These are phyloP conservation scores for Dendrocincla fuliginosa DNA, from an alignment of 2,797 vertebrate genomes.

Conservation along the genomic window DNA sequence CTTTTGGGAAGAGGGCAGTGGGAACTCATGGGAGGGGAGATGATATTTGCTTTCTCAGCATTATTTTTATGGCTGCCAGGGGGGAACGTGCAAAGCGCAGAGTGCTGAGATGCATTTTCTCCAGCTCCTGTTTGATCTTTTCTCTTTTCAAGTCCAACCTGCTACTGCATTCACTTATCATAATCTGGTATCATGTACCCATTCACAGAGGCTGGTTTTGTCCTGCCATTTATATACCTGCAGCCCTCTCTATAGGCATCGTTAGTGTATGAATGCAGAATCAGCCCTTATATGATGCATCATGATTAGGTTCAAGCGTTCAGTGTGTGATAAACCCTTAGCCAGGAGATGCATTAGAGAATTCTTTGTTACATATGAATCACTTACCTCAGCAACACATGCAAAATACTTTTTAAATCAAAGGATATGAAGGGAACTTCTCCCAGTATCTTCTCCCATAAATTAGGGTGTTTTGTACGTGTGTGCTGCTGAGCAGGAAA, in stretches of 20 bases:
- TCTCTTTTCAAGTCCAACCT: constrained; percentile 8
- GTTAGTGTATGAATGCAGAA: neutral
- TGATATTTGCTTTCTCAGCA: neutral
- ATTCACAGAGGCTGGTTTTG: neutral
- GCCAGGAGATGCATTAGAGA: neutral
- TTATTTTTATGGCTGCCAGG: neutral
- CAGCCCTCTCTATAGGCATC: neutral
- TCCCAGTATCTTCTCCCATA: neutral
- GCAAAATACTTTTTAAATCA: neutral
- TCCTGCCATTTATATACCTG: neutral
- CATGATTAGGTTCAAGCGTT: neutral
- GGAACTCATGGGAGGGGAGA: neutral
- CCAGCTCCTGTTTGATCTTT: neutral
- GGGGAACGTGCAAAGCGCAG: neutral
- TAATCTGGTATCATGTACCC: neutral
- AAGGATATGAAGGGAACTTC: neutral
- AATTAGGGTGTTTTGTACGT: neutral
- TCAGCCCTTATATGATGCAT: neutral
- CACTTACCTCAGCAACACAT: neutral
- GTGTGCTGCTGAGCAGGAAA: neutral
- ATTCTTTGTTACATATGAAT: neutral
- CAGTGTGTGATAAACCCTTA: neutral
- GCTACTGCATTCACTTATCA: neutral
- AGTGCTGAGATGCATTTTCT: constrained; percentile 24
- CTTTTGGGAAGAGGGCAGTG: neutral